phyloP scores from a whole-genome alignment of 35 echinoderm and acorn worm species.

The Chiridota heheva region DNA sequence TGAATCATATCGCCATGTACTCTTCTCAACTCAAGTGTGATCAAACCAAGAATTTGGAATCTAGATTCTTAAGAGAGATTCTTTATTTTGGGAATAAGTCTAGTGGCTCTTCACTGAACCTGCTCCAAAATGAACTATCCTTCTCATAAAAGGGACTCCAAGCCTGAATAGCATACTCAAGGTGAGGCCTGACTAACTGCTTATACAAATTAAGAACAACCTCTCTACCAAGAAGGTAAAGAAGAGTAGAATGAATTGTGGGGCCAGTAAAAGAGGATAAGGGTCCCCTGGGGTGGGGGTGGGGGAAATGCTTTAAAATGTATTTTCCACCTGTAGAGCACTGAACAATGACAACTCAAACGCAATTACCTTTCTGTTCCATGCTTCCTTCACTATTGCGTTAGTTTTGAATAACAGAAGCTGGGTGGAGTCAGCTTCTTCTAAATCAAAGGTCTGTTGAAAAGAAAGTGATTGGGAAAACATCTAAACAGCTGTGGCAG shows the following conservation, averaged over 20 bases:
- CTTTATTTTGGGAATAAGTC: no score
- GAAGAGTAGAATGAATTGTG: neutral
- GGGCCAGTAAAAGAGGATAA: neutral
- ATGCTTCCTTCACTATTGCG: constrained; percentile 52
- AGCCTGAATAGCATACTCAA: no score
- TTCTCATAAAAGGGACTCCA: no score
- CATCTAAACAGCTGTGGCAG: neutral
- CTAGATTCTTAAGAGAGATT: no score
- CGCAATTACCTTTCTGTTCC: constrained; percentile 49
- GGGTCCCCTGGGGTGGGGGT: neutral
- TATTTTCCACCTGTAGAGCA: neutral
- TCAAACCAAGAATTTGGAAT: no score
- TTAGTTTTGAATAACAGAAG: constrained; percentile 71
- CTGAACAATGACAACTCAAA: neutral
- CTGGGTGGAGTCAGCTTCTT: constrained; percentile 49
- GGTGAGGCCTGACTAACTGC: no score
- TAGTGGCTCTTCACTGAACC: no score
- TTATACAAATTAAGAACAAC: no score
- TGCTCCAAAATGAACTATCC: no score
- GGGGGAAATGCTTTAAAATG: neutral
- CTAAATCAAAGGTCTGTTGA: constrained; percentile 68
- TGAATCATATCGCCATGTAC: no score
- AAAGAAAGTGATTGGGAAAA: neutral
- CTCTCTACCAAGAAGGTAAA: neutral
- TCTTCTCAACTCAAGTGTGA: no score